Conservation (phyloP, 2,888 invertebrate genomes). For the Drosophila atripex region DNA sequence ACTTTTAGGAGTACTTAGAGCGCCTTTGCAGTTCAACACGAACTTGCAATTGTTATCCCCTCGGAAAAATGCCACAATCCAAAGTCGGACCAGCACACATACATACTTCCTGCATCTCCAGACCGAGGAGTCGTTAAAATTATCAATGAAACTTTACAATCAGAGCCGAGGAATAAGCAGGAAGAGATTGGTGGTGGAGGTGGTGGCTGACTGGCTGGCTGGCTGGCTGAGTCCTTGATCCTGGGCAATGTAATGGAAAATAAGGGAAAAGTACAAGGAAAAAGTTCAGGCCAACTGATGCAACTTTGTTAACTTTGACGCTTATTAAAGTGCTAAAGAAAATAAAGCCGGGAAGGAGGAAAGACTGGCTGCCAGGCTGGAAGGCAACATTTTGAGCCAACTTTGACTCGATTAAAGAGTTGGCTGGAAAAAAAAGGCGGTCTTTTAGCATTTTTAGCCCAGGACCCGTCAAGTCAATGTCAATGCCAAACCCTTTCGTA, state of each 20-base stretch:
- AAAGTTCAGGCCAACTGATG: constrained; percentile 57
- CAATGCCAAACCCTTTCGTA: constrained; percentile 25
- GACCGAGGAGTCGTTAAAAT: constrained; percentile 69
- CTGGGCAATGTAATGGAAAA: not conserved
- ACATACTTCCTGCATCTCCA: too few species aligned
- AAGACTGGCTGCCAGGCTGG: not conserved
- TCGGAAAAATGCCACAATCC: not conserved
- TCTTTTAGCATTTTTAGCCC: not conserved
- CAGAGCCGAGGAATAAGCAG: constrained; percentile 38
- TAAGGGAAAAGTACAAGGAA: constrained; percentile 8
- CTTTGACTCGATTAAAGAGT: constrained; percentile 23
- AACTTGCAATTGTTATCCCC: constrained; percentile 5
- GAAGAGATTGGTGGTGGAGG: not conserved
- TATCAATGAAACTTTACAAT: constrained; percentile 77
- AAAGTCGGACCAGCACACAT: constrained; percentile 40
- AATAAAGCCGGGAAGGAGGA: not conserved
- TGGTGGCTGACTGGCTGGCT: too few species aligned
- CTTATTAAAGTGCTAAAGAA: constrained; percentile 48
- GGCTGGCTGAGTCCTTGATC: not conserved
- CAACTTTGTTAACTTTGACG: constrained; percentile 70
- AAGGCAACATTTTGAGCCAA: not conserved
- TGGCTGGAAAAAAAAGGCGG: not conserved
- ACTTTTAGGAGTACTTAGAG: constrained; percentile 63
- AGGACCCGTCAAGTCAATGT: constrained; percentile 29
- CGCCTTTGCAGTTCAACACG: constrained; percentile 60